Evolutionary conservation across 2,888 invertebrate genomes (phyloP), one percentile per base, ranked within the genome.

Genomic region (Eupithecia inturbata): DNA sequence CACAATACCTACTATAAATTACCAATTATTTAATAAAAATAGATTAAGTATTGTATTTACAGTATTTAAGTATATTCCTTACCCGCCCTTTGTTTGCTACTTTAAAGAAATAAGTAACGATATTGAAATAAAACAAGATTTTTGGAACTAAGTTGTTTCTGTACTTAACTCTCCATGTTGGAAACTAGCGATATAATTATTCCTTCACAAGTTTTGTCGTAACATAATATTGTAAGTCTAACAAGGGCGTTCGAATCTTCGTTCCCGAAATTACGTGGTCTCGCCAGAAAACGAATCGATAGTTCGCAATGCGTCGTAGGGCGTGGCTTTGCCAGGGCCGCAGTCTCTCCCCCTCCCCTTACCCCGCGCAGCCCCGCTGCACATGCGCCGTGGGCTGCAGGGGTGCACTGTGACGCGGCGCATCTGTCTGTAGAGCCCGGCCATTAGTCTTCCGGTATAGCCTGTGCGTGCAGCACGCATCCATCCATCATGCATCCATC

Each of bases 271-370:
- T 1, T 22, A 22, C 2, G 53, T 49, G 10, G 3, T 49, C 9
- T 49, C 3, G n/a, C 6, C 6, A 45, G n/a, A 49, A 5, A 4
- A 22, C 22, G 2, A 22, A 26, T 57, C 57, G 57, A 26, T 57
- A 31, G 31, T 10, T 19, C 31, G 16, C 62, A 62, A 6, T 31
- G 28, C 62, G 28, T 62, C 31, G 19, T 62, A 62, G 62, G 31
- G 62, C 62, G 62, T 62, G 62, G 62, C 62, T 26, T 31, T 62
- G 7, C 31, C 31, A 31, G 62, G 60, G 31, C 31, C 62, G 31
- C 62, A 19, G 28, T 31, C 31, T 31, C 16, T 9, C 22, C 22
- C 26, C 57, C 41, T 0, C 5, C 22, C 53, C 22, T 53, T 3
- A 22, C 12, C 57, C 57, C 57, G 14, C 57, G 14, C 14, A 26